phyloP scores from a whole-genome alignment of 2,797 vertebrate species.

The Lagocephalus sceleratus region DNA sequence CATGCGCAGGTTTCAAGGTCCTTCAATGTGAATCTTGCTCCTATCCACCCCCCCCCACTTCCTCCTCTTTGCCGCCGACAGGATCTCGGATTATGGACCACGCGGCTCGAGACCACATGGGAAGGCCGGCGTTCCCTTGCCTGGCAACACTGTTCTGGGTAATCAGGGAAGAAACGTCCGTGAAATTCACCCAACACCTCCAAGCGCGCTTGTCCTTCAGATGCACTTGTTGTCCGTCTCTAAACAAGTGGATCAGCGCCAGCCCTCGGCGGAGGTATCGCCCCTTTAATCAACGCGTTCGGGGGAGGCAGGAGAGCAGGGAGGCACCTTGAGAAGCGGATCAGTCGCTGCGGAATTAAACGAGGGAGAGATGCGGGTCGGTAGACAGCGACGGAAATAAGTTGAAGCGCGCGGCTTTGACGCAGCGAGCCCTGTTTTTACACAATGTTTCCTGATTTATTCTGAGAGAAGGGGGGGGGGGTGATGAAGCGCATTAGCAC shows the following conservation, averaged over 20 bases:
- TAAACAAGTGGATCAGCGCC: slow-evolving; percentile 38
- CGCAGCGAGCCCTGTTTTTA: no score
- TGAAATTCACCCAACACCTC: no score
- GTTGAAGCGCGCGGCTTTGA: no score
- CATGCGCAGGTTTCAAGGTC: slow-evolving; percentile 74
- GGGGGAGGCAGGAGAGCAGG: slow-evolving; percentile 27
- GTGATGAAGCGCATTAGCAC: no score
- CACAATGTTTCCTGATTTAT: no score
- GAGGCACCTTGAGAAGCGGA: slow-evolving; percentile 48
- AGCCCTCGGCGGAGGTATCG: slow-evolving; percentile 23
- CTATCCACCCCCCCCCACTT: slow-evolving; percentile 38
- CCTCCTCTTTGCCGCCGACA: slow-evolving; percentile 22
- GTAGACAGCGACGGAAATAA: slow-evolving; percentile 13
- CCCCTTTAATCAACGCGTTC: slow-evolving; percentile 35
- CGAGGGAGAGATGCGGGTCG: slow-evolving; percentile 19
- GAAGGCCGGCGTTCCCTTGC: no score
- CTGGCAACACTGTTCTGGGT: no score
- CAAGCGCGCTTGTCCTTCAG: slow-evolving; percentile 31
- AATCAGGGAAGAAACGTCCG: no score
- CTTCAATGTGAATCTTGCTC: slow-evolving; percentile 74
- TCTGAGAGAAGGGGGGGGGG: no score
- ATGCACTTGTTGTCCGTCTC: slow-evolving; percentile 7
- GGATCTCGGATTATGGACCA: background rate
- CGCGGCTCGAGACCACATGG: no score
- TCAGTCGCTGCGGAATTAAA: slow-evolving; percentile 24